Evolutionary conservation across 2,113 vertebrate genomes (phyloP).

Genomic region (Oncorhynchus kisutch): DNA sequence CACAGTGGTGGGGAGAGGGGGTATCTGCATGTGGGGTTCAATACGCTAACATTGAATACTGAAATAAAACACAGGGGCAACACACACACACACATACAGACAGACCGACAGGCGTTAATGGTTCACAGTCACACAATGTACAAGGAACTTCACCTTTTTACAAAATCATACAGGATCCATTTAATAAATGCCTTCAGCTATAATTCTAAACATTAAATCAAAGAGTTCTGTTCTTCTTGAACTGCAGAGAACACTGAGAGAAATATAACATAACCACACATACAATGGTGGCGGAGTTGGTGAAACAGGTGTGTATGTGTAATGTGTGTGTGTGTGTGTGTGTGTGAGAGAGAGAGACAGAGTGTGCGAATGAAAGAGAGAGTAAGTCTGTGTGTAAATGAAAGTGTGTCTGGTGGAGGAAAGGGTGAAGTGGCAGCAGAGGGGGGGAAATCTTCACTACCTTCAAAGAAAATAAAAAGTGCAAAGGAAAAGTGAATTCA

Average conservation of each 20-base stretch:
- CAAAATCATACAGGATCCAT: slow-evolving; percentile 41
- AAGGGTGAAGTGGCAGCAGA: slow-evolving; percentile 26
- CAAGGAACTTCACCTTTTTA: slow-evolving; percentile 51
- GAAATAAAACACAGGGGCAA: slow-evolving; percentile 47
- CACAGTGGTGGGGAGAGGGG: slow-evolving; percentile 44
- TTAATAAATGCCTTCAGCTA: slow-evolving; percentile 43
- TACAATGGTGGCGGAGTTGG: slow-evolving; percentile 19
- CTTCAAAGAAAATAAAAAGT: slow-evolving; percentile 73
- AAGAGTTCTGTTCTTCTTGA: slow-evolving; percentile 33
- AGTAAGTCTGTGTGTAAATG: neutral
- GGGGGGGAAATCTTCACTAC: slow-evolving; percentile 39
- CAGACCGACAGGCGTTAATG: slow-evolving; percentile 66
- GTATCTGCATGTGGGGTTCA: slow-evolving; percentile 9
- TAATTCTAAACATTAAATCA: slow-evolving; percentile 56
- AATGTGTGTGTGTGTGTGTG: neutral
- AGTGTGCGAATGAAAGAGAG: slow-evolving; percentile 3
- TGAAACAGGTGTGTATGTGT: slow-evolving; percentile 16
- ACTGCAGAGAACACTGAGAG: slow-evolving; percentile 40
- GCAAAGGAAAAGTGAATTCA: slow-evolving; percentile 82
- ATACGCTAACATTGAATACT: slow-evolving; percentile 74
- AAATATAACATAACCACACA: slow-evolving; percentile 37
- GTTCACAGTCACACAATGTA: slow-evolving; percentile 69
- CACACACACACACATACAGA: slow-evolving; percentile 29
- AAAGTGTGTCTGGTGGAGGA: slow-evolving; percentile 31
- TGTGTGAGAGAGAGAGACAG: neutral